Conservation (phyloP, 2,113 vertebrate species). For the Acanthisitta chloris region DNA sequence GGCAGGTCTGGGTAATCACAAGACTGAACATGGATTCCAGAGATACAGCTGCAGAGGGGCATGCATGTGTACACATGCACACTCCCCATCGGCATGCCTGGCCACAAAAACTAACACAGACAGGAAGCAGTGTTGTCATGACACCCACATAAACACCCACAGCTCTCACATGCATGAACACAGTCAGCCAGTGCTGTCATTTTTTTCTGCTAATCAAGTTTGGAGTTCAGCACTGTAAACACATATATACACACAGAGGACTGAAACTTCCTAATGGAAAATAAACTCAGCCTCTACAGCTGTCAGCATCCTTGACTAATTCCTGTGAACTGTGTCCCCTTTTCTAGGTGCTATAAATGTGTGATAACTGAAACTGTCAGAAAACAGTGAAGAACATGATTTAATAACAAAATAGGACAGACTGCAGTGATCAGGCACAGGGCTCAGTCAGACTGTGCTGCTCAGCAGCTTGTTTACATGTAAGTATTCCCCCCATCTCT, state of each 20-base stretch:
- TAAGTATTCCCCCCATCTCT: rapidly evolving
- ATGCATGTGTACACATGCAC: rapidly evolving
- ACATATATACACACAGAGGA: not conserved
- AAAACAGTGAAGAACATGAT: not conserved
- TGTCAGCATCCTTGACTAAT: not conserved
- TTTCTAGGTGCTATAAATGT: not conserved
- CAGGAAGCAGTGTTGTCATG: not conserved
- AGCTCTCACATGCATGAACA: not conserved
- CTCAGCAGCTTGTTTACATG: not conserved
- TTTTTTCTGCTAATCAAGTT: not conserved
- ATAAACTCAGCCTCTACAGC: not conserved
- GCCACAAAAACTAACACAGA: not conserved
- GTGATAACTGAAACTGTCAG: not conserved
- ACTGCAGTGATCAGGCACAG: not conserved
- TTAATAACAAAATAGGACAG: not conserved
- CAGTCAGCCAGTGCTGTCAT: not conserved
- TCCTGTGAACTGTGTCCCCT: not conserved
- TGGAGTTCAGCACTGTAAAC: not conserved
- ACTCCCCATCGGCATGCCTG: not conserved
- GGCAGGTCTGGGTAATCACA: not conserved
- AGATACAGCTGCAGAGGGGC: not conserved
- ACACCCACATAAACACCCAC: not conserved
- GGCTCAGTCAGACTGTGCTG: not conserved
- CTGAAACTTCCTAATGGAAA: not conserved
- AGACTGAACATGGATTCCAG: not conserved